Evolutionary conservation across 1,140 invertebrate species (phyloP), one percentile per base, ranked within the genome.

Genomic region (Aradophagus sp.): DNA sequence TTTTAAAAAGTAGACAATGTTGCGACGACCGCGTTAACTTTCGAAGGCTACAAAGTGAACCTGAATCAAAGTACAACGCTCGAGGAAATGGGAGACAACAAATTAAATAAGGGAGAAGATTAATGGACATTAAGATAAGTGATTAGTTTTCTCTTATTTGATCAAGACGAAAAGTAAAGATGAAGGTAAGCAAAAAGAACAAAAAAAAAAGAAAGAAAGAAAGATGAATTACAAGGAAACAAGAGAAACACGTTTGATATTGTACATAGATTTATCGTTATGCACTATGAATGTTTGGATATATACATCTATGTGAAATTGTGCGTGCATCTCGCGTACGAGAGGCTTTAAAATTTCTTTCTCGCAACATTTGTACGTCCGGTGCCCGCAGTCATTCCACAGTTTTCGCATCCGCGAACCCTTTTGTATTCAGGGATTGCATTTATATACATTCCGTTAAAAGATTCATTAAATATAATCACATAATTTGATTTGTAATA

Each of bases 221-320:
- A 4, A 31, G 8, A 23, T 23, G 4, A 8, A 4, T 23, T 5
- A 8, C 20, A 56, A 26, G 15, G 19, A 39, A 58, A 29, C 32
- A 44, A 47, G 63, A 66, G 61, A 65, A 27, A 52, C 56, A 58
- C 63, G 59, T n/a, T 45, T 67, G 50, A 63, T 71, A 67, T 63
- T 80, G 75, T 76, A 81, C 32, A 80, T 80, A 80, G 47, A 14
- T 71, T 67, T 69, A 66, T 76, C 73, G 71, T 62, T 74, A 70
- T 80, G 75, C 72, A 77, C 70, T 75, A 67, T 80, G 69, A 77
- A 74, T 80, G 78, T 78, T 65, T 71, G 39, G 53, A 71, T 71
- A 63, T 53, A 38, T 45, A 62, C 27, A 45, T 44, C 36, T 48
- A 63, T 50, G 56, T 55, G 26, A 50, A 16, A 29, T 36, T 62